phyloP scores from a whole-genome alignment of 1,140 invertebrate species.

The Habropoda laboriosa region DNA sequence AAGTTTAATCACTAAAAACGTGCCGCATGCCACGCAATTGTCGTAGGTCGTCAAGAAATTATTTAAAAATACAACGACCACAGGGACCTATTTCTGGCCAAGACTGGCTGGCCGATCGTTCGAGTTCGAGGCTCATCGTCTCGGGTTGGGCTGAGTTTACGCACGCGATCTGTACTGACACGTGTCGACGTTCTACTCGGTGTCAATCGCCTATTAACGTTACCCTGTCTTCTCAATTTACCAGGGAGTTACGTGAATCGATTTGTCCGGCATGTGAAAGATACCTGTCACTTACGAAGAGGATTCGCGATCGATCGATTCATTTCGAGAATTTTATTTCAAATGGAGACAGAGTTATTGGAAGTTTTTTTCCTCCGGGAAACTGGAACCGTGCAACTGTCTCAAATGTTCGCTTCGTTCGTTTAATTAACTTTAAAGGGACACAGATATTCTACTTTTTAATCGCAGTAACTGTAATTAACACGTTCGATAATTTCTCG shows the following conservation, averaged over 20 bases:
- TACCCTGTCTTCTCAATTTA: slow-evolving; percentile 30
- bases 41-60: slow-evolving; percentile 56
- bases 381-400: too few species aligned
- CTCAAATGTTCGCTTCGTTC: too few species aligned
- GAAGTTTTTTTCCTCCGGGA: too few species aligned
- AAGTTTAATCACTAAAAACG: neutral
- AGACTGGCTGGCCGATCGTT: slow-evolving; percentile 19
- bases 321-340: neutral
- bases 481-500: neutral
- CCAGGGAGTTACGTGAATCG: slow-evolving; percentile 10
- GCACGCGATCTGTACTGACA: slow-evolving; percentile 40
- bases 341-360: neutral
- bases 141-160: slow-evolving; percentile 9
- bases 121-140: slow-evolving; percentile 6
- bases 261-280: neutral
- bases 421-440: too few species aligned
- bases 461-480: neutral
- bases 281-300: slow-evolving; percentile 14
- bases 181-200: slow-evolving; percentile 35
- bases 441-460: too few species aligned
- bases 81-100: slow-evolving; percentile 39
- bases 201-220: slow-evolving; percentile 48
- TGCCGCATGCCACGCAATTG: slow-evolving; percentile 24
- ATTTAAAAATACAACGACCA: slow-evolving; percentile 47
- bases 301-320: neutral